phyloP scores from a whole-genome alignment of 2,888 invertebrate species.

The Agonopterix alstromeriana region DNA sequence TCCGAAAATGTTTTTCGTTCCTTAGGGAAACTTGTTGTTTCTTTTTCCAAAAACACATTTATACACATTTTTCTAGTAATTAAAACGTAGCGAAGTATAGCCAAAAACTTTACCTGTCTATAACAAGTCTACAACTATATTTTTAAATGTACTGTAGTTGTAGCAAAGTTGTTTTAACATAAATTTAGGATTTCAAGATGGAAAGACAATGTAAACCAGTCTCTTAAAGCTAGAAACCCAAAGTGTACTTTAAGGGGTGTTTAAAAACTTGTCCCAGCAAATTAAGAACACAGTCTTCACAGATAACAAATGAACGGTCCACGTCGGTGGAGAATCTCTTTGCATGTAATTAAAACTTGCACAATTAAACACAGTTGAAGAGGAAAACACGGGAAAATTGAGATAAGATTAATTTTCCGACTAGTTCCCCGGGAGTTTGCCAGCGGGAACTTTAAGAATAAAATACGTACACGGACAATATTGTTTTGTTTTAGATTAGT shows the following conservation, averaged over 20 bases:
- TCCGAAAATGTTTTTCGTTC: too few relatives aligned
- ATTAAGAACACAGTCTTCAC: slow-evolving; percentile 3
- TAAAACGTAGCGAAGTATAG: too few relatives aligned
- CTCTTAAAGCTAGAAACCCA: background rate
- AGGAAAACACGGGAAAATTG: slow-evolving; percentile 62
- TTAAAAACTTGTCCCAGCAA: background rate
- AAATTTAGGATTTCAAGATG: too few relatives aligned
- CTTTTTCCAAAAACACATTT: too few relatives aligned
- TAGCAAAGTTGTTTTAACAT: too few relatives aligned
- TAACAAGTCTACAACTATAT: too few relatives aligned
- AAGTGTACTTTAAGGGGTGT: background rate
- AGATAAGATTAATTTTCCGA: slow-evolving; percentile 68
- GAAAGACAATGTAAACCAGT: background rate
- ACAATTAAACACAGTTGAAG: slow-evolving; percentile 58
- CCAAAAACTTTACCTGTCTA: too few relatives aligned
- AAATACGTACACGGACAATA: background rate
- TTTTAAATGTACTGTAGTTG: too few relatives aligned
- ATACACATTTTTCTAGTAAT: too few relatives aligned
- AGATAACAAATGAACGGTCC: slow-evolving; percentile 25
- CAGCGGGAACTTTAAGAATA: slow-evolving; percentile 22
- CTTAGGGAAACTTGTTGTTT: too few relatives aligned
- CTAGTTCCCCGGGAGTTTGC: slow-evolving; percentile 49
- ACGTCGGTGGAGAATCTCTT: slow-evolving; percentile 42
- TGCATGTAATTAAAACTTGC: slow-evolving; percentile 69
- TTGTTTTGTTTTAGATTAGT: too few relatives aligned